phyloP scores from a whole-genome alignment of 1,140 invertebrate genomes.

The Drosophila nannoptera region DNA sequence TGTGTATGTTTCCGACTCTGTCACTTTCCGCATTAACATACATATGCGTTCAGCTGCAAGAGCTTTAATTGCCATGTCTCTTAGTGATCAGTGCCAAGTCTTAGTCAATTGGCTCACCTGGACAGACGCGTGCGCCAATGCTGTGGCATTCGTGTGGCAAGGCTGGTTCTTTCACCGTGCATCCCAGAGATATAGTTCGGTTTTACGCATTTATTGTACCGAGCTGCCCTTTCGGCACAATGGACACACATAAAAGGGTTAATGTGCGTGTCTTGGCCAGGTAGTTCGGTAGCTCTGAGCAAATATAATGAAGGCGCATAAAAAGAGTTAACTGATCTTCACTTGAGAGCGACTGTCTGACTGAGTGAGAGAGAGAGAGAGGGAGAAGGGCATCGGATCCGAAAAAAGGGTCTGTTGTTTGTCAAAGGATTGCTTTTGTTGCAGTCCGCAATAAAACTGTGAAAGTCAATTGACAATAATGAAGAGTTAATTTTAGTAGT shows the following conservation, averaged over 20 bases:
- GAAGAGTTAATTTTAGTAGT: conserved; percentile 31
- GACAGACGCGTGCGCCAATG: background rate
- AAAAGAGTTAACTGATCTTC: conserved; percentile 66
- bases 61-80: too few relatives aligned
- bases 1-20: too few relatives aligned
- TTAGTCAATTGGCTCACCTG: too few relatives aligned
- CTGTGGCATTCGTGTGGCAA: too few relatives aligned
- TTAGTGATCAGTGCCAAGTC: too few relatives aligned
- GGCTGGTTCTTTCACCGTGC: too few relatives aligned
- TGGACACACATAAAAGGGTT: conserved; percentile 64
- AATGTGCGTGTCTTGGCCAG: conserved; percentile 35
- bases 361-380: too few relatives aligned
- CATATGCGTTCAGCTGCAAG: too few relatives aligned
- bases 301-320: conserved; percentile 63
- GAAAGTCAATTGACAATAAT: conserved; percentile 37
- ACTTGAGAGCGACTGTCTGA: conserved; percentile 18
- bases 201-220: conserved; percentile 34
- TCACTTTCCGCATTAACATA: too few relatives aligned
- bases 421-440: conserved; percentile 2
- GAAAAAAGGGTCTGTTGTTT: conserved; percentile 29
- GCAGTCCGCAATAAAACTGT: conserved; percentile 22
- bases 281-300: conserved; percentile 29
- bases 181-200: background rate
- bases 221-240: conserved; percentile 25
- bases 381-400: too few relatives aligned